Percentiles rank a stretch among this genome's conserved stretches.
Evolutionary conservation across 2,888 invertebrate genomes (phyloP).

Genomic region (Mesorhabditis spiculigera): DNA sequence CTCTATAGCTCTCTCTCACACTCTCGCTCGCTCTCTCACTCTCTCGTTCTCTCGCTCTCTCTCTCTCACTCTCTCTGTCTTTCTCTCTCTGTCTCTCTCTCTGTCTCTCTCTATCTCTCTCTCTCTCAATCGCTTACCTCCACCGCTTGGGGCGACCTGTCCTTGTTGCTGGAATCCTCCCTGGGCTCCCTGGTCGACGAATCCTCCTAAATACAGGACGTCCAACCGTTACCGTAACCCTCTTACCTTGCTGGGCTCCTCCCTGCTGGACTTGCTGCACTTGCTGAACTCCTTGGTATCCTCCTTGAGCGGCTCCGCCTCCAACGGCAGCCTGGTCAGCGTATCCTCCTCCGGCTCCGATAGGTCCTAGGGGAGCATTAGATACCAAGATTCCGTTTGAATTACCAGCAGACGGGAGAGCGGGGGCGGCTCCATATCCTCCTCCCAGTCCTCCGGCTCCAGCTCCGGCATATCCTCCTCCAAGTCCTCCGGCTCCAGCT

Average conservation of each 20-base stretch:
- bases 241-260: not conserved
- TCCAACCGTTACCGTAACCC: not conserved
- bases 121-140: too few relatives aligned
- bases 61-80: too few relatives aligned
- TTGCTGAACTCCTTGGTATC: conserved; percentile 1
- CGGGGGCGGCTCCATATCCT: not conserved
- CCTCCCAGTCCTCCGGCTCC: not conserved
- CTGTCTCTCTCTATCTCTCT: too few relatives aligned
- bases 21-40: too few relatives aligned
- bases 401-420: not conserved
- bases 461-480: not conserved
- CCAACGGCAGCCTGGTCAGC: not conserved
- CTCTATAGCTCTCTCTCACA: too few relatives aligned
- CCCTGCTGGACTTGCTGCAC: not conserved
- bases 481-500: not conserved
- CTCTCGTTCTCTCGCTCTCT: too few relatives aligned
- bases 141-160: too few relatives aligned
- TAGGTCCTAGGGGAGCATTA: not conserved
- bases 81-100: too few relatives aligned
- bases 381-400: not conserved
- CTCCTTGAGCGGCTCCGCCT: not conserved
- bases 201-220: not conserved
- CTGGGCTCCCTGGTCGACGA: not conserved
- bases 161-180: not conserved
- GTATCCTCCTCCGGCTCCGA: not conserved